Evolutionary conservation across 2,113 vertebrate species (phyloP).

Genomic region (Ondatra zibethicus): DNA sequence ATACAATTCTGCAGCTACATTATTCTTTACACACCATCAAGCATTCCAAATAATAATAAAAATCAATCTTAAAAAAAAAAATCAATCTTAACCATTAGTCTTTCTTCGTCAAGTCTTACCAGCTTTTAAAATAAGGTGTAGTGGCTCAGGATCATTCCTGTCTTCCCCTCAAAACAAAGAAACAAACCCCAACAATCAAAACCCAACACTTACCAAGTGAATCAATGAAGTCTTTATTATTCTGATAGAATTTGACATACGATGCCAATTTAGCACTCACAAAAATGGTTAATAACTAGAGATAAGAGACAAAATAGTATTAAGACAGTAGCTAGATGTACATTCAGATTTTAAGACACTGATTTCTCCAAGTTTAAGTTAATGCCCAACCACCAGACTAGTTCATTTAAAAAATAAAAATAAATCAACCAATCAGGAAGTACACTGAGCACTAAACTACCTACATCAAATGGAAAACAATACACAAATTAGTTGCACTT

Average conservation of each 20-base stretch:
- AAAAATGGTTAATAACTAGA: constrained; percentile 98
- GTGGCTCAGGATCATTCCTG: not conserved
- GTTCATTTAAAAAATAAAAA: constrained; percentile 6
- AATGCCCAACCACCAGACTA: constrained; percentile 29
- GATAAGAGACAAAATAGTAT: constrained; percentile 72
- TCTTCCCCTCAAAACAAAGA: not conserved
- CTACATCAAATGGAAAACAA: constrained; percentile 53
- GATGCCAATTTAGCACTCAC: constrained; percentile 96
- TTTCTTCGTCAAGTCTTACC: constrained; percentile 15
- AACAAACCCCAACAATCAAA: not conserved
- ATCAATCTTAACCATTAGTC: not conserved
- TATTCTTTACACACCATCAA: not conserved
- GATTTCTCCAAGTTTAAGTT: not conserved
- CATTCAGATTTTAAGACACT: not conserved
- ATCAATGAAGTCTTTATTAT: constrained; percentile 99
- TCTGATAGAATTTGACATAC: constrained; percentile 99
- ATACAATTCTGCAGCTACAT: not conserved
- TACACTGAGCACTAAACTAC: constrained; percentile 11
- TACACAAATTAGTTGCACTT: not conserved
- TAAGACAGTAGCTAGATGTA: constrained; percentile 50
- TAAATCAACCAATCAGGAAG: constrained; percentile 30
- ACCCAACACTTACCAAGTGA: constrained; percentile 94
- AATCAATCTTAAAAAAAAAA: not conserved
- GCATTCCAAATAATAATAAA: constrained; percentile 10
- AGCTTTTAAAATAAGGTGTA: constrained; percentile 31